Evolutionary conservation across 2,888 invertebrate genomes (phyloP), one percentile per base, ranked within the genome.

Genomic region (Lasioglossum oenotherae): DNA sequence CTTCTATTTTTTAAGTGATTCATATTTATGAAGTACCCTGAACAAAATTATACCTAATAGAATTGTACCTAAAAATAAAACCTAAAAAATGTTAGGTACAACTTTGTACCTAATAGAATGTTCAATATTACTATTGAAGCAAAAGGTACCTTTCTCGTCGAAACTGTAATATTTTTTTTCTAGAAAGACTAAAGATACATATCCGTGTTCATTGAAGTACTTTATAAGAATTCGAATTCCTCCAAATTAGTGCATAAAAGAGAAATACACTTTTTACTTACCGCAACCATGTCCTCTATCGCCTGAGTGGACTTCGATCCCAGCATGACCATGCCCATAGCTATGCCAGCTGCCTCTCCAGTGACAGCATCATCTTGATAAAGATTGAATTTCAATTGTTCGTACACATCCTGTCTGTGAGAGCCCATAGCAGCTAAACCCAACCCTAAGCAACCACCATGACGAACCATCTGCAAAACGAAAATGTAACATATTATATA

Each of bases 331-430:
- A 99, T 98, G 74, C 99, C 99, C 99, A 99, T 99, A 0, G 99
- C 99, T 90, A 99, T 98, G 86, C 99, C 99, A 46, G 99, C 99
- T 10, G 99, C 99, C 96, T 99, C 99, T 46, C 99, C 99, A 41
- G 99, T 99, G 0, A 99, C 98, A 0, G 99, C 99, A 95, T 99
- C 99, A 95, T 99, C 99, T 96, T 99, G 99, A 93, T 99, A 99
- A 84, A 99, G 96, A 95, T 99, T 99, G 94, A 99, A 98, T 94
- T 99, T 99, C 16, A 99, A 96, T 95, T 99, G 99, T 93, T 99
- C 99, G 94, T 99, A 99, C 10, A 99, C 97, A 95, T 99, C 99
- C 95, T 98, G 97, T 73, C 99, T 96, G 94, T 99, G 99, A 0
- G 99, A 99, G 23, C 99, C 99, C 99, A 99, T 99, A 1, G 99